Conservation (phyloP, 2,113 vertebrate species). For the Clarias macrocephalus region DNA sequence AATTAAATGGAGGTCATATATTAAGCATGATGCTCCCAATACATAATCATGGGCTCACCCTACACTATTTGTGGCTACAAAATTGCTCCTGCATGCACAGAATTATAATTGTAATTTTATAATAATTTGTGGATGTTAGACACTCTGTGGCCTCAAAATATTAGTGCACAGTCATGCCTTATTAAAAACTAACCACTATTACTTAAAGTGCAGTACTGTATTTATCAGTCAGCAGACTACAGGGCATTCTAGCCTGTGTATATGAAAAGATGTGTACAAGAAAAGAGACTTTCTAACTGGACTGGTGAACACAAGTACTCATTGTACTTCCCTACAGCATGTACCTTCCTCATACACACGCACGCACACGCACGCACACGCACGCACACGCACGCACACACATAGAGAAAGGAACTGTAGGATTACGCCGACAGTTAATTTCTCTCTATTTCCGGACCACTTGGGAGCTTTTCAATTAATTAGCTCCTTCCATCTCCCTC, state of each 20-base stretch:
- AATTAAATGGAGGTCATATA: not conserved
- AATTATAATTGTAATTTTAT: not conserved
- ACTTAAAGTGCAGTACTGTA: too few species aligned
- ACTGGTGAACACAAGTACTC: not conserved
- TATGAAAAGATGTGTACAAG: not conserved
- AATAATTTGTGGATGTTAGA: not conserved
- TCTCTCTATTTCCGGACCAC: not conserved
- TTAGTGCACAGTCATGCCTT: not conserved
- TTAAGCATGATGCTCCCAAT: not conserved
- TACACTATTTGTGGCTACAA: not conserved
- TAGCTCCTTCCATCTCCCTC: conserved; percentile 4
- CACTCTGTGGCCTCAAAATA: not conserved
- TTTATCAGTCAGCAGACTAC: not conserved
- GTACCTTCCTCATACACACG: not conserved
- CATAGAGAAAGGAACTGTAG: not conserved
- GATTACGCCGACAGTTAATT: conserved; percentile 27
- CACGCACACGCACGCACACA: conserved; percentile 12
- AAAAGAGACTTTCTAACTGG: not conserved
- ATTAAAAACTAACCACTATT: not conserved
- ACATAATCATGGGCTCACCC: not conserved
- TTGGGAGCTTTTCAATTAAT: conserved; percentile 24
- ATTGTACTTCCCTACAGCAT: not conserved
- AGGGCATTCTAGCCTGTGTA: not conserved
- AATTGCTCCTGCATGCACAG: not conserved
- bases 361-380: conserved; percentile 19